These are phyloP conservation scores for Drosophila mayaguana DNA, from an alignment of 2,888 invertebrate species.

Conservation along the genomic window DNA sequence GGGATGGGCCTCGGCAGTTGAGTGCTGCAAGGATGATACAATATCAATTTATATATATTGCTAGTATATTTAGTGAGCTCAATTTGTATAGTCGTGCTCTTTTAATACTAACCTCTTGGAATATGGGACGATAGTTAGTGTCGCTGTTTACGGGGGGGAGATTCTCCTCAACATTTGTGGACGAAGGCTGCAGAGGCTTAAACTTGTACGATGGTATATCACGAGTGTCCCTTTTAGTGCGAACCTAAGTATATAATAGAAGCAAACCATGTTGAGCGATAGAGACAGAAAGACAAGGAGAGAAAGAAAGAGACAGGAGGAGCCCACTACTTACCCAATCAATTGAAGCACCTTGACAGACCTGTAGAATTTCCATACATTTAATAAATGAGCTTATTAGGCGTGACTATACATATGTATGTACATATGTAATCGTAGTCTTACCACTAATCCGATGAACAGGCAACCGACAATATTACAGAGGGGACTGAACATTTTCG, in stretches of 20 bases:
- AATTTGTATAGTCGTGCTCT: background rate
- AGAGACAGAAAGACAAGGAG: background rate
- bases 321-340: constrained; percentile 26
- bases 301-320: no score
- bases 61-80: background rate
- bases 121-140: background rate
- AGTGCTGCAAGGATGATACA: background rate
- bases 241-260: constrained; percentile 18
- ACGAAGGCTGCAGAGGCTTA: constrained; percentile 36
- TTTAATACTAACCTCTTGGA: constrained; percentile 19
- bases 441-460: constrained; percentile 41
- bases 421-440: background rate
- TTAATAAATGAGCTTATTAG: background rate
- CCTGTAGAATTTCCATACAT: constrained; percentile 4
- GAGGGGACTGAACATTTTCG: constrained; percentile 19
- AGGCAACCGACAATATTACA: constrained; percentile 27
- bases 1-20: constrained; percentile 7
- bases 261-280: background rate
- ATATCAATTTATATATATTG: background rate
- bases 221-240: constrained; percentile 49
- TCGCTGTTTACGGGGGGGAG: background rate
- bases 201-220: constrained; percentile 56
- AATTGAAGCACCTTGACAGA: constrained; percentile 24
- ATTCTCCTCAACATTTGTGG: background rate
- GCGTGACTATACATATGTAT: no score